Base-by-base conservation (phyloP, 37 sponge, comb jelly and placozoan species). In the Mnemiopsis leidyi region DNA sequence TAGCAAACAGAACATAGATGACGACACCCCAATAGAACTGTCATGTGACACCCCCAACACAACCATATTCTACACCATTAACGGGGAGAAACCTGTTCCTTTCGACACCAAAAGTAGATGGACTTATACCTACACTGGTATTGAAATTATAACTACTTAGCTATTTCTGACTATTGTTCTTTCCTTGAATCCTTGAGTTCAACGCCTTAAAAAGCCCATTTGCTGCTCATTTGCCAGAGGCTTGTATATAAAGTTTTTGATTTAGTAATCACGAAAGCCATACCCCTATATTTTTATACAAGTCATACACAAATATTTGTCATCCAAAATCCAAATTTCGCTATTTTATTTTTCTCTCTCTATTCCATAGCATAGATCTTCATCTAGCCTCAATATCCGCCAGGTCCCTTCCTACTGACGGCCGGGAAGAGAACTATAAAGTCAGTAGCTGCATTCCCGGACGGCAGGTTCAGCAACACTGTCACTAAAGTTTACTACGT, bases 11-110 rank as follows among this genome's bases (percentile, higher is more conserved):
- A 85, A 85, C 61, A 85, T 85, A 40, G 90, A 85, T 61, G 90
- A 85, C 29, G 90, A 85, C 36, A 85, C 90, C 3, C 90, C 90
- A n/a, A 38, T 85, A 28, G 90, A 85, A 26, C 30, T 85, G 29
- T 33, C 36, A 23, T 85, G 90, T 39, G 90, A 85, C 29, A 85
- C 90, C 1, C 36, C 32, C 16, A 85, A 85, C 90, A 85, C 90
- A 9, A 23, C 61, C 24, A 85, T 85, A 85, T 85, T 85, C 90
- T 85, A 85, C 90, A 85, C 90, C 1, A 38, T 85, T n/a, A 85
- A 85, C 36, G 90, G 90, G 90, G 90, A 85, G 90, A 85, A 85
- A 39, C 90, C 90, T 9, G 90, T 85, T 3, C 90, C 90, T 25
- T 85, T 85, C 48, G 90, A 38, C 39, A 35, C 40, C 26, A 85